These are phyloP conservation scores for Salarias fasciatus DNA, from an alignment of 2,797 vertebrate genomes.

Conservation along the genomic window DNA sequence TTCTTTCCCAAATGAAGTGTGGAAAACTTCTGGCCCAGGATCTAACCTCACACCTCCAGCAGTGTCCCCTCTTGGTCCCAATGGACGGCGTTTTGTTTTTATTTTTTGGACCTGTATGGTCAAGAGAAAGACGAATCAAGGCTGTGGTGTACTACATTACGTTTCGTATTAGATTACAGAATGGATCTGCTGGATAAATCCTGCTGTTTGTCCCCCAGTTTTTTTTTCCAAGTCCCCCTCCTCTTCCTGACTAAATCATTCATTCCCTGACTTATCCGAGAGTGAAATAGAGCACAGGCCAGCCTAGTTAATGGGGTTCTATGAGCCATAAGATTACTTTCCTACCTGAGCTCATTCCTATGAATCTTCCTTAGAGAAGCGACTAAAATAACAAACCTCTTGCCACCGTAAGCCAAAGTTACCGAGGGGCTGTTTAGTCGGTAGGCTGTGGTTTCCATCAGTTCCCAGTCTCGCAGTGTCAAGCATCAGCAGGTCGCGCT, in stretches of 20 bases:
- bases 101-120: slow-evolving; percentile 35
- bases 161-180: slow-evolving; percentile 59
- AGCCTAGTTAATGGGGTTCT: slow-evolving; percentile 79
- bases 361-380: slow-evolving; percentile 74
- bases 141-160: slow-evolving; percentile 56
- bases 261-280: slow-evolving; percentile 72
- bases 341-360: slow-evolving; percentile 72
- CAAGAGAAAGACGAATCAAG: slow-evolving; percentile 25
- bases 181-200: slow-evolving; percentile 40
- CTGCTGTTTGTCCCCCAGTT: slow-evolving; percentile 25
- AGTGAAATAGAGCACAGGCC: slow-evolving; percentile 78
- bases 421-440: slow-evolving; percentile 32
- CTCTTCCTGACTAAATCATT: slow-evolving; percentile 67
- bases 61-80: slow-evolving; percentile 23
- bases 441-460: slow-evolving; percentile 31
- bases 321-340: slow-evolving; percentile 81
- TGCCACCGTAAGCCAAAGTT: slow-evolving; percentile 31
- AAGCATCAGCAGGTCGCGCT: slow-evolving; percentile 23
- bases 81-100: slow-evolving; percentile 31
- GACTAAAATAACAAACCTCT: slow-evolving; percentile 66
- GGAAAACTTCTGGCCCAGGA: slow-evolving; percentile 32
- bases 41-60: slow-evolving; percentile 24
- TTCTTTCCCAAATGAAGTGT: slow-evolving; percentile 39
- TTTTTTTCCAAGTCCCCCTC: slow-evolving; percentile 24
- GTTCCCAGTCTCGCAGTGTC: slow-evolving; percentile 20